Base-by-base conservation (phyloP, 2,113 vertebrate genomes). In the Sander vitreus region DNA sequence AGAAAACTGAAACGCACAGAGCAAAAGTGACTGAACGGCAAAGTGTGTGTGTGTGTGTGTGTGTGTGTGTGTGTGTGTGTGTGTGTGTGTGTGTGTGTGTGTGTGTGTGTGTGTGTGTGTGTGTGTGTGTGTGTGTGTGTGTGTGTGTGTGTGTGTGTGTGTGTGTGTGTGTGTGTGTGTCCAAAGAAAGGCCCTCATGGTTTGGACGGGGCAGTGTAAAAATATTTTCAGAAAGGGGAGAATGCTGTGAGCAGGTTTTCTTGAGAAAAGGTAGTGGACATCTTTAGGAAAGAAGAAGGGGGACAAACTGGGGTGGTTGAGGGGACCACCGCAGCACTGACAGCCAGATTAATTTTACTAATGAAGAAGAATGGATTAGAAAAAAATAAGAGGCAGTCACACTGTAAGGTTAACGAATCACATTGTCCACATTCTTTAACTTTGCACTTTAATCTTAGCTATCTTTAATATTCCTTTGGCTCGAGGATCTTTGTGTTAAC, bases 171-270 rank as follows among this genome's bases (percentile, higher is more conserved):
- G 51, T 69, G 63, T 59, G 68, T 57, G 58, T 55, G 74, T 60
- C 74, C 78, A 91, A 88, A 93, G 92, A 91, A 89, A 93, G 93
- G 92, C 86, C 87, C 92, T 91, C 89, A 91, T 69, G 91, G 94
- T 93, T 92, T 94, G 93, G 93, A 95, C 54, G 89, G 92, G 76
- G 85, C 80, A 88, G 88, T 92, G 94, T 93, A 95, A 95, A 95
- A 93, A 93, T 89, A 88, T 93, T 93, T 92, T 83, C 69, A 70
- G 82, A 87, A 89, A 85, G 77, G 78, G 85, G 89, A 93, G 91
- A 93, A 86, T 78, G 76, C 86, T 81, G 78, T 21, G 59, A 85
- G 90, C 87, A 83, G 89, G 84, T 91, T 92, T 92, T 85, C 55
- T 74, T 59, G 59, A 88, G 83, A 57, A 82, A 88, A 92, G 91